phyloP scores from a whole-genome alignment of 2,113 vertebrate genomes.

The Myanophis thanlyinensis region DNA sequence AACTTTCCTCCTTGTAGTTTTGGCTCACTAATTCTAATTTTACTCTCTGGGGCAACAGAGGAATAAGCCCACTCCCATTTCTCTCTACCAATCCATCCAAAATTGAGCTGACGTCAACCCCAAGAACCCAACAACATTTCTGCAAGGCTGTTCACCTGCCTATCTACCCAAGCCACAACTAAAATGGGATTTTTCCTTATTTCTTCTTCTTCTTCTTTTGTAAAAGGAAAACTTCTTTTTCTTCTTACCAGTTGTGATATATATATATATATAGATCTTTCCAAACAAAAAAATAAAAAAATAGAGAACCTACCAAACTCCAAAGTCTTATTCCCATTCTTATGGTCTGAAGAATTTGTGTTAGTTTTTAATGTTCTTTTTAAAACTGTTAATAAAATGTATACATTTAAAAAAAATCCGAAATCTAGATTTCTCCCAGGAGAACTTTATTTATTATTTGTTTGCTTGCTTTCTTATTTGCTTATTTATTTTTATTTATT shows the following conservation, averaged over 20 bases:
- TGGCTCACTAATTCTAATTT: background rate
- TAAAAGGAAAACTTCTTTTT: background rate
- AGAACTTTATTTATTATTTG: background rate
- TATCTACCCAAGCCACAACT: background rate
- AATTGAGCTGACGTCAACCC: background rate
- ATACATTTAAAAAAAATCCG: background rate
- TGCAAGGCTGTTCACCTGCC: background rate
- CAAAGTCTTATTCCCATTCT: background rate
- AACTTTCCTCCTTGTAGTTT: background rate
- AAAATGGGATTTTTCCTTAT: background rate
- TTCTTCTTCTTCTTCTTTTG: background rate
- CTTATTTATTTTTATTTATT: background rate
- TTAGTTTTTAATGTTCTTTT: background rate
- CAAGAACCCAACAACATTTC: background rate
- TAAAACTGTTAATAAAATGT: background rate
- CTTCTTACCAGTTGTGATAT: background rate
- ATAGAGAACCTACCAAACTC: background rate
- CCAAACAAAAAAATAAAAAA: background rate
- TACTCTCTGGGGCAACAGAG: background rate
- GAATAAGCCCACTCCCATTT: background rate
- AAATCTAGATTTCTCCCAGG: background rate
- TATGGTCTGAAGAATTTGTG: background rate
- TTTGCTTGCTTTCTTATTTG: accelerated
- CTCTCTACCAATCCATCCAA: background rate
- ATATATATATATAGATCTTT: too few relatives aligned